A percentile compares a stretch with the other conserved stretches of the same genome.
phyloP scores from a whole-genome alignment of 2,888 invertebrate genomes.

The Cataglyphis rosenhaueri region DNA sequence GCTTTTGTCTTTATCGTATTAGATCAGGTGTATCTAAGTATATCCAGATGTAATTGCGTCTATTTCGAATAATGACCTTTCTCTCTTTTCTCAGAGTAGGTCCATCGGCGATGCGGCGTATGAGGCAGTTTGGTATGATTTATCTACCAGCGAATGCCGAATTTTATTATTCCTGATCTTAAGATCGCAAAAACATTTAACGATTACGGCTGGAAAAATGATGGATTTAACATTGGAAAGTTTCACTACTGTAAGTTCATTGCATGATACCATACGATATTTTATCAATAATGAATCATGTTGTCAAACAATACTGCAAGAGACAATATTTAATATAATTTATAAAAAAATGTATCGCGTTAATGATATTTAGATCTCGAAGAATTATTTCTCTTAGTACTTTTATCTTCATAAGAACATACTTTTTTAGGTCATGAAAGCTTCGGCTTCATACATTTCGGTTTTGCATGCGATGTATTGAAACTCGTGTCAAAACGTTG shows the following conservation, averaged over 20 bases:
- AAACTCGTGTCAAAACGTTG: conserved; percentile 17
- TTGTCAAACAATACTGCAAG: not conserved
- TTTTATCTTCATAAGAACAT: not conserved
- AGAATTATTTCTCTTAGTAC: not conserved
- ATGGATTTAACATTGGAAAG: conserved; percentile 60
- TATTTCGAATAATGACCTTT: not conserved
- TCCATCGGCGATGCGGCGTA: conserved; percentile 59
- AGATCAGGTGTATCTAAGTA: not conserved
- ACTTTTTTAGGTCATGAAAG: conserved; percentile 66
- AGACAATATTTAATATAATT: not conserved
- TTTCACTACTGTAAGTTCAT: conserved; percentile 60
- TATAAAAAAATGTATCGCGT: not conserved
- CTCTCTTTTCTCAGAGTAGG: conserved; percentile 57
- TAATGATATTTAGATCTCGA: not conserved
- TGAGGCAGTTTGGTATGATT: conserved; percentile 66
- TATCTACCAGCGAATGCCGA: conserved; percentile 48
- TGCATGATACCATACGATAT: not conserved
- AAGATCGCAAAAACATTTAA: conserved; percentile 58
- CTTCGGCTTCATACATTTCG: conserved; percentile 73
- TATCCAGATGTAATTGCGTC: not conserved
- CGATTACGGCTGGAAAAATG: conserved; percentile 65
- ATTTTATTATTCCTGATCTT: conserved; percentile 62
- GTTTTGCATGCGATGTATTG: conserved; percentile 67
- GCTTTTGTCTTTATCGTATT: not conserved
- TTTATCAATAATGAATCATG: not conserved